Evolutionary conservation across 92 coral and sea anemone species (phyloP).

Genomic region (Palythoa grandiflora): DNA sequence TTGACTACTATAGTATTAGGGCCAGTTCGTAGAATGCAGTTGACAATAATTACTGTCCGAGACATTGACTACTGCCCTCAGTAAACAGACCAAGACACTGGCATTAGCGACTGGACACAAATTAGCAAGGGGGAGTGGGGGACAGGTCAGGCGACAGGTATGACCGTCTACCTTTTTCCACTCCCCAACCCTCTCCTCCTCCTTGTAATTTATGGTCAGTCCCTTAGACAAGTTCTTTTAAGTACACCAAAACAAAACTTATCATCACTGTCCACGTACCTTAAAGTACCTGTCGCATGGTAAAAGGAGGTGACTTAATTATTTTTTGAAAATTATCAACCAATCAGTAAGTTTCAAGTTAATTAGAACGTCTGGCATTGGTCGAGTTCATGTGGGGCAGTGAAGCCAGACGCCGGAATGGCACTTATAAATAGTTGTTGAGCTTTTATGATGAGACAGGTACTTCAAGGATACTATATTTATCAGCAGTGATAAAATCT

Average conservation of each 20-base stretch:
- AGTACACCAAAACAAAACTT: constrained; percentile 23
- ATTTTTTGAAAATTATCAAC: no score
- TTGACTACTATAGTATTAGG: no score
- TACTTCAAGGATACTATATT: no score
- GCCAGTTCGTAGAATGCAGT: no score
- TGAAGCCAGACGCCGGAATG: no score
- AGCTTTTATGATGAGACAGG: no score
- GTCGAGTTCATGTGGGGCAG: constrained; percentile 19
- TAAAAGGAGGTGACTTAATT: constrained; percentile 21
- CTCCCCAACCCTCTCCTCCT: constrained; percentile 32
- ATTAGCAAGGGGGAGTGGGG: constrained; percentile 13
- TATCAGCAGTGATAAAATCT: no score
- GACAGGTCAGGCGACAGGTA: constrained; percentile 24
- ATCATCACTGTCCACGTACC: constrained; percentile 7
- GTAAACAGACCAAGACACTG: constrained; percentile 29
- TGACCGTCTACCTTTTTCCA: constrained; percentile 29
- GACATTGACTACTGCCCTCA: no score
- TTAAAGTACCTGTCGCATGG: constrained; percentile 26
- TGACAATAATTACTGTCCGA: no score
- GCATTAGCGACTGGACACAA: constrained; percentile 28
- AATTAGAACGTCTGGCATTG: constrained; percentile 23
- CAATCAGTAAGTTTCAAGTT: neutral
- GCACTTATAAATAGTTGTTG: no score
- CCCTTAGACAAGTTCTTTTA: constrained; percentile 31
- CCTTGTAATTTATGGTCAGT: constrained; percentile 26